Evolutionary conservation across 2,888 invertebrate genomes (phyloP).

Genomic region (Pheosia gnoma): DNA sequence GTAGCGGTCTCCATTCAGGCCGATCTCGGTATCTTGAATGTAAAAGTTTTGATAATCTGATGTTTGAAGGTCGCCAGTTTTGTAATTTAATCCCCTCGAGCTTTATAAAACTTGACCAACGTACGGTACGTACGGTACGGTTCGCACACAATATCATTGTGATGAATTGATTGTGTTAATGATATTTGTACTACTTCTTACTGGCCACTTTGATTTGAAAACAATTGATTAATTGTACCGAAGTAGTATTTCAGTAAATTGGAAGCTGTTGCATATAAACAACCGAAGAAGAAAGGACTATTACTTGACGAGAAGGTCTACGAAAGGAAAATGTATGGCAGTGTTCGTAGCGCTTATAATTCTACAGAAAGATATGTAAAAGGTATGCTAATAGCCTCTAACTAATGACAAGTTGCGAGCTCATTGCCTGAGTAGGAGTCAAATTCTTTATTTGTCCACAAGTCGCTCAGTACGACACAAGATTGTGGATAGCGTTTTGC

Average conservation of each 20-base stretch:
- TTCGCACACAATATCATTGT: slow-evolving; percentile 30
- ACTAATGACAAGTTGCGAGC: not conserved
- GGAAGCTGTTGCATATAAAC: too few species aligned
- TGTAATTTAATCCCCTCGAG: slow-evolving; percentile 70
- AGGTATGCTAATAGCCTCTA: not conserved
- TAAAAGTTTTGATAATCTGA: slow-evolving; percentile 75
- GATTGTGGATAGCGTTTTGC: not conserved
- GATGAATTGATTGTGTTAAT: slow-evolving; percentile 22
- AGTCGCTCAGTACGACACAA: not conserved
- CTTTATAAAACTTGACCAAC: slow-evolving; percentile 53
- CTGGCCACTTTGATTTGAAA: not conserved
- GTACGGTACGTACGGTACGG: slow-evolving; percentile 14
- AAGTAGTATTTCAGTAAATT: too few species aligned
- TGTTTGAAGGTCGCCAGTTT: slow-evolving; percentile 68
- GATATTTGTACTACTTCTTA: slow-evolving; percentile 1
- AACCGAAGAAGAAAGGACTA: too few species aligned
- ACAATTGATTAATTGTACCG: not conserved
- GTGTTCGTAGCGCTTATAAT: not conserved
- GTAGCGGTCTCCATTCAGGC: slow-evolving; percentile 56
- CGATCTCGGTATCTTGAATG: slow-evolving; percentile 57
- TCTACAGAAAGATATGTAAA: not conserved
- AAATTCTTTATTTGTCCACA: not conserved
- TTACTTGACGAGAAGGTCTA: not conserved
- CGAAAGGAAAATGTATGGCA: not conserved
- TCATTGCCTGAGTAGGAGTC: not conserved